A percentile compares a stretch with the other conserved stretches of the same genome.
Conservation (phyloP, 2,797 vertebrate species). For the Enteromius afrohamiltoni region DNA sequence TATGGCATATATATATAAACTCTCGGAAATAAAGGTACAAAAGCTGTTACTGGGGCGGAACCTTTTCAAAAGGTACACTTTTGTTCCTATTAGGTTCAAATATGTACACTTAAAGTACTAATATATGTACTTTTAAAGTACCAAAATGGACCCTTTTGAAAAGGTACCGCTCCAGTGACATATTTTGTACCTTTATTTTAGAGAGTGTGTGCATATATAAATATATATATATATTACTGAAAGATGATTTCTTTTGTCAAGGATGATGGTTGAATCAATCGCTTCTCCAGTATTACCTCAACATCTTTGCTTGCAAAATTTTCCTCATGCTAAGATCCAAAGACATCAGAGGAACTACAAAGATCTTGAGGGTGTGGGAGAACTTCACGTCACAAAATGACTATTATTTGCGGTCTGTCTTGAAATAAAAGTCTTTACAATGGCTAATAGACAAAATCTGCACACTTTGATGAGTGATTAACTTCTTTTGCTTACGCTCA, state of each 20-base stretch:
- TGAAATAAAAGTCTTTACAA: not conserved
- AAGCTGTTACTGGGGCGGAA: too few species aligned
- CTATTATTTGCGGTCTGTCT: not conserved
- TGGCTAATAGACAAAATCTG: not conserved
- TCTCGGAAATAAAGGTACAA: too few species aligned
- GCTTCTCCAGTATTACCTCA: not conserved
- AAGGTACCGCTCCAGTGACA: too few species aligned
- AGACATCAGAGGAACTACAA: not conserved
- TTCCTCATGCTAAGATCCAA: not conserved
- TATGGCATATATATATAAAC: not conserved
- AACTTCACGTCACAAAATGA: not conserved
- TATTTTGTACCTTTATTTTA: not conserved
- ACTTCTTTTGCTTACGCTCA: not conserved
- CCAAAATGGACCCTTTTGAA: too few species aligned
- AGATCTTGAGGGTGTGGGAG: not conserved
- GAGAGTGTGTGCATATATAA: not conserved
- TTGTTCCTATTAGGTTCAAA: too few species aligned
- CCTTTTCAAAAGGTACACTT: too few species aligned
- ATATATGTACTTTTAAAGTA: too few species aligned
- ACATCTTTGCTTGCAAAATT: not conserved
- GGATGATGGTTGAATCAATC: not conserved
- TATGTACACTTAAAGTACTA: too few species aligned
- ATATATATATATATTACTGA: not conserved
- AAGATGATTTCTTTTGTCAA: not conserved
- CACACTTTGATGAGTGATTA: constrained; percentile 13